phyloP scores from a whole-genome alignment of 2,113 vertebrate species.

The Onychostruthus taczanowskii region DNA sequence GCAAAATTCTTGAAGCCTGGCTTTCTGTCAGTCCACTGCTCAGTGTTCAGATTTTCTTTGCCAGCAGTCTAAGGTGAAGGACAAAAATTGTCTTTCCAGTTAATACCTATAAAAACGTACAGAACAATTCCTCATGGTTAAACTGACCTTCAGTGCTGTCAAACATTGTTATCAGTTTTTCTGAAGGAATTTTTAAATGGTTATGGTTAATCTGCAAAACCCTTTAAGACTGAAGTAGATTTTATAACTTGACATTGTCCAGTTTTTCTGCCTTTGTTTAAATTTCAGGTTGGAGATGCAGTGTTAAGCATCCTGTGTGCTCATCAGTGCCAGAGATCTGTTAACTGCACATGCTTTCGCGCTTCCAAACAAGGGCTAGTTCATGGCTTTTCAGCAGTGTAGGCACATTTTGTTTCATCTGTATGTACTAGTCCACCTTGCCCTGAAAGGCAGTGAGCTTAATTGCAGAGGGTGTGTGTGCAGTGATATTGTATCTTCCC shows the following conservation, averaged over 20 bases:
- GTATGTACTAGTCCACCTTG: neutral
- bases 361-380: neutral
- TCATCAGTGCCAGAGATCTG: neutral
- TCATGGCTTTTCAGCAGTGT: neutral
- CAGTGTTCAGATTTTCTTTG: neutral
- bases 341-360: rapidly evolving
- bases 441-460: neutral
- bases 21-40: neutral
- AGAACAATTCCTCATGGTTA: neutral
- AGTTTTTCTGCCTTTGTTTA: neutral
- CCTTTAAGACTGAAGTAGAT: neutral
- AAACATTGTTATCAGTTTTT: neutral
- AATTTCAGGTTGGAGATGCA: neutral
- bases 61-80: neutral
- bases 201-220: neutral
- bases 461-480: neutral
- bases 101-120: neutral
- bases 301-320: neutral
- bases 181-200: neutral
- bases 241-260: neutral
- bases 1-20: neutral
- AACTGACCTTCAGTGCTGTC: neutral
- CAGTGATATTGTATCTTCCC: neutral
- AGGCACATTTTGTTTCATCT: neutral
- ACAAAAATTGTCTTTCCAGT: neutral